Percentiles rank a stretch among this genome's conserved stretches.
Evolutionary conservation across 2,888 invertebrate species (phyloP).

Genomic region (Halictus quadricinctus): DNA sequence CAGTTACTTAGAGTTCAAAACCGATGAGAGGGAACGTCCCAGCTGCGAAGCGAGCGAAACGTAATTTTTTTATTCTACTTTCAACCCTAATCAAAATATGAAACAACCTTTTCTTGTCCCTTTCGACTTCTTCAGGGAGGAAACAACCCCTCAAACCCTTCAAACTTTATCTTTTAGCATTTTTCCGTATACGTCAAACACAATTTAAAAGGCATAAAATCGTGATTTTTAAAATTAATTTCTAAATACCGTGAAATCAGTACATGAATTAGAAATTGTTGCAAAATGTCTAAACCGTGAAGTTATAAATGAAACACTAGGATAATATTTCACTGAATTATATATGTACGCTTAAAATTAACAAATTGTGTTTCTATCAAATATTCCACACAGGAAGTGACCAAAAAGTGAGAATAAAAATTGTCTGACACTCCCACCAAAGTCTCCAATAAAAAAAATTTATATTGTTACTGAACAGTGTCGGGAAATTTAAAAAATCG

Average conservation of each 20-base stretch:
- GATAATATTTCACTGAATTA: too few species aligned
- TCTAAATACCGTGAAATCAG: too few species aligned
- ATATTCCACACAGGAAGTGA: too few species aligned
- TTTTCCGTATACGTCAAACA: not conserved
- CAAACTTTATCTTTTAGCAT: not conserved
- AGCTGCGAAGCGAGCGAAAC: slow-evolving; percentile 5
- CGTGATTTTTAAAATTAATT: too few species aligned
- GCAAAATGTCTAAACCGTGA: too few species aligned
- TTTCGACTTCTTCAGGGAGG: not conserved
- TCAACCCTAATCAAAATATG: not conserved
- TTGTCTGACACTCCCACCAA: too few species aligned
- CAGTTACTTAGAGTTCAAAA: slow-evolving; percentile 68
- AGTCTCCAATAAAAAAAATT: too few species aligned
- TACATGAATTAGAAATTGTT: too few species aligned
- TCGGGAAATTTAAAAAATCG: not conserved
- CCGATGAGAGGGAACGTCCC: slow-evolving; percentile 25
- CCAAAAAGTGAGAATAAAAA: too few species aligned
- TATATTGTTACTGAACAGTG: not conserved
- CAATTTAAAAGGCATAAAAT: not conserved
- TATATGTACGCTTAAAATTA: too few species aligned
- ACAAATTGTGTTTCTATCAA: too few species aligned
- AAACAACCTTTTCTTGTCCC: not conserved
- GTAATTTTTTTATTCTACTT: not conserved
- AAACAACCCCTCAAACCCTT: not conserved
- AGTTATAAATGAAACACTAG: too few species aligned